Base-by-base conservation (phyloP, 1,140 invertebrate genomes). In the Pantala flavescens region DNA sequence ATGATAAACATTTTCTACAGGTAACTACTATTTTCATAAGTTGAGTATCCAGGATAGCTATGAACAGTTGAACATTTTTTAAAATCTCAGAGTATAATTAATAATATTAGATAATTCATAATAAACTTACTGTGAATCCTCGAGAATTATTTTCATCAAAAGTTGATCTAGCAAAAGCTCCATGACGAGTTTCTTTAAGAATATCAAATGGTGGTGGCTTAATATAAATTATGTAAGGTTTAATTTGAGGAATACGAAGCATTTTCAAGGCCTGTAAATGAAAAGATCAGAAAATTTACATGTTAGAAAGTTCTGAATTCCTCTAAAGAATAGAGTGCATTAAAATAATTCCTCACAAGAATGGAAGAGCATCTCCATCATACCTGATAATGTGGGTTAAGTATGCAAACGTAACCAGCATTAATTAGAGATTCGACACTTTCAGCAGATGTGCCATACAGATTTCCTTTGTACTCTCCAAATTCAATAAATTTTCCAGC, bases 391-490 rank as follows among this genome's bases (percentile, higher is more conserved):
- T 99, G 95, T 14, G 97, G 95, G 83, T 92, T 98, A 24, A 99
- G 84, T n/a, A 99, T 88, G 80, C 95, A 97, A 14, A 97, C 92
- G 79, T 91, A 88, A 77, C 94, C 94, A 55, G 91, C 89, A 81
- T 93, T 91, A 21, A 98, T 90, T 71, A 98, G 89, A 23, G 90
- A 89, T 80, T 90, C 89, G 1, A 99, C 93, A 79, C 94, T 93
- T 79, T 97, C 94, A 11, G 91, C 86, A 43, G 93, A 94, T 3
- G 96, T 98, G 7, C 97, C 98, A 80, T 99, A 99, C 63, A 98
- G 84, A 83, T 99, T 97, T 12, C 96, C 97, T 82, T 98, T 96
- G 83, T 95, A 98, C 82, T 98, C 96, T 21, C 97, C 97, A 82
- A 93, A 94, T 83, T 99, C 97, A 76, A 99, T 92, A 81, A 98